Evolutionary conservation across 1,140 invertebrate genomes (phyloP), one percentile per base, ranked within the genome.

Genomic region (Camponotus floridanus): DNA sequence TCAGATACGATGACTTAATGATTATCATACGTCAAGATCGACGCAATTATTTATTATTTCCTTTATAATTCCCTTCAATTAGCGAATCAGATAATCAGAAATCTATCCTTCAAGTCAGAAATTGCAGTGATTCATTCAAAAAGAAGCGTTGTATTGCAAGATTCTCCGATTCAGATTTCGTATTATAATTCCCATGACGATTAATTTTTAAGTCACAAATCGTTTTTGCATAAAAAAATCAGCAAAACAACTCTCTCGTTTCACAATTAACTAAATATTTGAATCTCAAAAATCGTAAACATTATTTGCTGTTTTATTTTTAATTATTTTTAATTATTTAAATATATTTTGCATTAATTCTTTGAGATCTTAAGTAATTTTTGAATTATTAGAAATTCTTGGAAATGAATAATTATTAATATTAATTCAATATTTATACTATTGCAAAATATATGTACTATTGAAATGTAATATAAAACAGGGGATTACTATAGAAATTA

Each of bases 31-130:
- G 15, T 6, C 48, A 73, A 59, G 42, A 81, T 42, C 26, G 8
- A 73, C 13, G 45, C 15, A 81, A 61, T 81, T 81, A 73, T 73
- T 80, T 18, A 26, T 33, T 5, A 7, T 81, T 33, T 80, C 21
- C 67, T 81, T 71, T 11, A 8, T 81, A 1, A 2, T 55, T 81
- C 71, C 45, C 51, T 71, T 57, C 51, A 15, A 59, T 26, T 33
- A 42, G 18, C 55, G 68, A 73, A 61, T 71, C 18, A 26, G 3
- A 18, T 81, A 81, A 81, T 71, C 68, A 62, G 57, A 45, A 73
- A 81, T 81, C 67, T 81, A 73, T 71, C 55, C 67, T 81, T 81
- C 21, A 26, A 78, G 6, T 42, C 48, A 57, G 48, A 36, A 79
- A 57, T 42, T 57, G 18, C 8, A 4, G 42, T 80, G 57, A 85